phyloP scores from a whole-genome alignment of 2,113 vertebrate species.

The Sus scrofa region DNA sequence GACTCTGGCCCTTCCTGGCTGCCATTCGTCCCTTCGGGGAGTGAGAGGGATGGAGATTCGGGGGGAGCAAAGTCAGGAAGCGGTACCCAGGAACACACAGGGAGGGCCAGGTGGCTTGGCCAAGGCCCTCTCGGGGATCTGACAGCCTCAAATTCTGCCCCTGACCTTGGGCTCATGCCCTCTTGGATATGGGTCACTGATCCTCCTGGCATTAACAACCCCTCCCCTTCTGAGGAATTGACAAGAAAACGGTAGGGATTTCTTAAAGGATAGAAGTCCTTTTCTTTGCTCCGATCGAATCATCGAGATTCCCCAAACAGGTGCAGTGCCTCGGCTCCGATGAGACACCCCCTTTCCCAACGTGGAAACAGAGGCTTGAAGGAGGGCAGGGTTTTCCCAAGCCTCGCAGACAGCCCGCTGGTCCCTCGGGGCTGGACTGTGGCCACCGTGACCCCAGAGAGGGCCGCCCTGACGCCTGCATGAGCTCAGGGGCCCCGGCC shows the following conservation, averaged over 20 bases:
- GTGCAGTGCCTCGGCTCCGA: rapidly evolving
- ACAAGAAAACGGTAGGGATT: background rate
- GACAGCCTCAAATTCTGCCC: background rate
- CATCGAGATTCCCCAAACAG: background rate
- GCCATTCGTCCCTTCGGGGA: too few species aligned
- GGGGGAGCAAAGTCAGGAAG: too few species aligned
- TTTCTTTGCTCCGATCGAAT: background rate
- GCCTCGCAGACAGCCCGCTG: background rate
- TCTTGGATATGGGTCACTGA: background rate
- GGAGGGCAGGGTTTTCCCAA: rapidly evolving
- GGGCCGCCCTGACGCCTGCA: background rate
- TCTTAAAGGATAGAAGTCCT: background rate
- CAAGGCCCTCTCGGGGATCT: background rate
- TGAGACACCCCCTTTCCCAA: background rate
- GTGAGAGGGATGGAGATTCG: background rate
- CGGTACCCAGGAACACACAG: background rate
- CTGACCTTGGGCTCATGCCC: background rate
- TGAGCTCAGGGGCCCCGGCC: background rate
- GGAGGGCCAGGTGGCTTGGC: background rate
- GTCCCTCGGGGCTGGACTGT: background rate
- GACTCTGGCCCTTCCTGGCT: background rate
- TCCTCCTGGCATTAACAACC: background rate
- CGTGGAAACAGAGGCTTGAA: background rate
- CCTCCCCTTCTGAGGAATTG: background rate
- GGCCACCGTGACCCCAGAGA: too few species aligned